These are phyloP conservation scores for Psilopsiagon aymara DNA, from an alignment of 2,113 vertebrate genomes.

Conservation along the genomic window DNA sequence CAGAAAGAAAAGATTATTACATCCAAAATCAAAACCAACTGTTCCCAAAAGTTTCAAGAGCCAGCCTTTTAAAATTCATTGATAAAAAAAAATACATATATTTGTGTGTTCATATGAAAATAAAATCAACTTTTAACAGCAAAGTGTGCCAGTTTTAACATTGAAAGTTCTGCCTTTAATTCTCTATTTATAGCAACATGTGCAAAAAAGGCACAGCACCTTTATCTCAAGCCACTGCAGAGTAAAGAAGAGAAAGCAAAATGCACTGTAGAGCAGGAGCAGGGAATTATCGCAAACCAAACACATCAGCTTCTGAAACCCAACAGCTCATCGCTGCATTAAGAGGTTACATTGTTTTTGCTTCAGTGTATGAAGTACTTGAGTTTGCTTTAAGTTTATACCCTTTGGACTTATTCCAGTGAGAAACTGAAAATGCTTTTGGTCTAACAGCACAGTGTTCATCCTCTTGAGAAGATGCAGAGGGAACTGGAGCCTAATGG, in stretches of 20 bases:
- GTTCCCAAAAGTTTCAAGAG: conserved; percentile 53
- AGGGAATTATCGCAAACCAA: conserved; percentile 30
- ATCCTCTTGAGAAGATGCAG: not conserved
- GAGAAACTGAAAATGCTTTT: conserved; percentile 22
- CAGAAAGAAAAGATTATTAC: conserved; percentile 66
- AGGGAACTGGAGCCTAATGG: not conserved
- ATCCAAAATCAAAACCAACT: conserved; percentile 72
- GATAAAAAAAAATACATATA: conserved; percentile 29
- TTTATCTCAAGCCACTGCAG: conserved; percentile 13
- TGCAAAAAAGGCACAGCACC: not conserved
- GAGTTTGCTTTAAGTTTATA: conserved; percentile 1
- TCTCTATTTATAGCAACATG: conserved; percentile 35
- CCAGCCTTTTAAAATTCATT: conserved; percentile 58
- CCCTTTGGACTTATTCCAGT: not conserved
- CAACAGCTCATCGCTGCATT: conserved; percentile 40
- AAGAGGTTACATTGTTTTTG: conserved; percentile 24
- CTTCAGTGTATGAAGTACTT: not conserved
- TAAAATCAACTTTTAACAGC: conserved; percentile 35
- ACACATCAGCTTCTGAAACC: conserved; percentile 21
- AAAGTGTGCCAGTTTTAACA: not conserved
- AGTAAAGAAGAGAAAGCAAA: conserved; percentile 49
- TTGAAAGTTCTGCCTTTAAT: not conserved
- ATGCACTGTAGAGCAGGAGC: not conserved
- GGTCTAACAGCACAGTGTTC: not conserved
- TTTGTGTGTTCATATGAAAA: conserved; percentile 35